These are phyloP conservation scores for Hafferia zeledoni DNA, from an alignment of 2,797 vertebrate species.

Conservation along the genomic window DNA sequence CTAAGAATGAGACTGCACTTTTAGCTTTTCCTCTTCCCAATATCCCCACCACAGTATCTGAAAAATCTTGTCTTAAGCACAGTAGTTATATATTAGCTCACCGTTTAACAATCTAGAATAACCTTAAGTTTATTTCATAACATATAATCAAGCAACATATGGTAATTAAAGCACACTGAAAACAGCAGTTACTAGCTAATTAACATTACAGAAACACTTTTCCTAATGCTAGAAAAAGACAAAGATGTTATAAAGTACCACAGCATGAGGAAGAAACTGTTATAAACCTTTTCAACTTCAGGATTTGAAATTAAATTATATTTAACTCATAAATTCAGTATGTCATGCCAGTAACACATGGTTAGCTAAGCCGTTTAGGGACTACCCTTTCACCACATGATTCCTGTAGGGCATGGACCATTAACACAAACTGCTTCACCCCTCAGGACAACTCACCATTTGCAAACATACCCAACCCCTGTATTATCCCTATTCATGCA, in stretches of 20 bases:
- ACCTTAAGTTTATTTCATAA: conserved; percentile 79
- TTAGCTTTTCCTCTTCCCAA: conserved; percentile 1
- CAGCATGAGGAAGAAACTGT: conserved; percentile 17
- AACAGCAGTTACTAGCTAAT: conserved; percentile 84
- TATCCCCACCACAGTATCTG: background rate
- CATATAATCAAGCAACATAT: conserved; percentile 89
- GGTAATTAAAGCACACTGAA: conserved; percentile 75
- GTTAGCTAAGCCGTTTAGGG: background rate
- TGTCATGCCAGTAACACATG: background rate
- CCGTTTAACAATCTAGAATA: conserved; percentile 67
- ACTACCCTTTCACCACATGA: background rate
- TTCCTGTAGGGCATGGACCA: background rate
- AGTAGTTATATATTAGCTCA: conserved; percentile 54
- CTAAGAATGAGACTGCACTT: background rate
- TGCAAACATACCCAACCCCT: background rate
- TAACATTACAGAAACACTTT: conserved; percentile 85
- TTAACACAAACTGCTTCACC: background rate
- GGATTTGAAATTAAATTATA: background rate
- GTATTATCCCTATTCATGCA: background rate
- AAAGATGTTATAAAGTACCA: conserved; percentile 76
- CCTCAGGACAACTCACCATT: background rate
- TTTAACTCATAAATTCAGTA: background rate
- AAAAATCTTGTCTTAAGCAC: conserved; percentile 47
- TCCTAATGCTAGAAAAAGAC: conserved; percentile 85
- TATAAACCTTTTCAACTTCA: background rate